These are phyloP conservation scores for Epizoanthus scotinus DNA, from an alignment of 92 coral and sea anemone genomes.

Conservation along the genomic window DNA sequence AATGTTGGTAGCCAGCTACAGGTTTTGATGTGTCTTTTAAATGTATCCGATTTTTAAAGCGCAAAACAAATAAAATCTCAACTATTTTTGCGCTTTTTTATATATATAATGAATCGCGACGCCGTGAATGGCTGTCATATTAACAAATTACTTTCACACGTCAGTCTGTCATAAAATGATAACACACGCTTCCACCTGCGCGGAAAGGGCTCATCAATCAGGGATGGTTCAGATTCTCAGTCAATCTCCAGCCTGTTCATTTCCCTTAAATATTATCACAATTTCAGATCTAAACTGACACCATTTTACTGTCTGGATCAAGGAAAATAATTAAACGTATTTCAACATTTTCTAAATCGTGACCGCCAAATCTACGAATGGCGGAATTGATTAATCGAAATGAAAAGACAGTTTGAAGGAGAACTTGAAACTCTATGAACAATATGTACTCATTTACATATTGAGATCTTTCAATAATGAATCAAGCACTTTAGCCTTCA, in stretches of 20 bases:
- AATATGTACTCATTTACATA: background rate
- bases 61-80: background rate
- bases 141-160: conserved; percentile 8
- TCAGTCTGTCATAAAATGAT: background rate
- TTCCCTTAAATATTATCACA: background rate
- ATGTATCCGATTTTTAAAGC: background rate
- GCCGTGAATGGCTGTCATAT: conserved; percentile 13
- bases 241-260: background rate
- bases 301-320: background rate
- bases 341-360: background rate
- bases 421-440: background rate
- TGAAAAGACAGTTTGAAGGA: background rate
- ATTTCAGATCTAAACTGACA: conserved; percentile 5
- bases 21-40: background rate
- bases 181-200: conserved; percentile 22
- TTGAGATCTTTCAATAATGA: background rate
- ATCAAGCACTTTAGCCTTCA: background rate
- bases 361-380: background rate
- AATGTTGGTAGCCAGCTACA: background rate
- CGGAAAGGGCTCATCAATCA: background rate
- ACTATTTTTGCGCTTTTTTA: background rate
- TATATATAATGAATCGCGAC: background rate
- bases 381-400: background rate
- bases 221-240: background rate
- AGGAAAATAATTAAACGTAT: too few relatives aligned